phyloP scores from a whole-genome alignment of 2,888 invertebrate genomes.

The Dione juno region DNA sequence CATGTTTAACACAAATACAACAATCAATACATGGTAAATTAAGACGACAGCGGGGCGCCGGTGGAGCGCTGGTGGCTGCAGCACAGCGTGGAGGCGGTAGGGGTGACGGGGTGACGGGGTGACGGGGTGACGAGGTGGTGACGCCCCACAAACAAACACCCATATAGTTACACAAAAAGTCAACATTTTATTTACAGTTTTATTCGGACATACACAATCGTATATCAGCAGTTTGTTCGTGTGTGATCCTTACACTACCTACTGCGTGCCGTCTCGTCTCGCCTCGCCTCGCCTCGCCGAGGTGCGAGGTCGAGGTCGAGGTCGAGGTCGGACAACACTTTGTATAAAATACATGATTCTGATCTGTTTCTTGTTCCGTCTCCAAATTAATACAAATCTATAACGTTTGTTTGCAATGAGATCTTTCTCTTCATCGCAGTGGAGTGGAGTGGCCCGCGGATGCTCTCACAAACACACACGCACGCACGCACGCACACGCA shows the following conservation, averaged over 20 bases:
- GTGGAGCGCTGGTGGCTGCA: not conserved
- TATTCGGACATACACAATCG: conserved; percentile 79
- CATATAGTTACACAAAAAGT: conserved; percentile 65
- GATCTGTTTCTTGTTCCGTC: conserved; percentile 65
- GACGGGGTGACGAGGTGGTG: too few relatives aligned
- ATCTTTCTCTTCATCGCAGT: conserved; percentile 64
- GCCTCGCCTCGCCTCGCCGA: not conserved
- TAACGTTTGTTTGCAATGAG: conserved; percentile 76
- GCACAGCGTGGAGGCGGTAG: not conserved
- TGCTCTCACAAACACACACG: too few relatives aligned
- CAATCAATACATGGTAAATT: conserved; percentile 8
- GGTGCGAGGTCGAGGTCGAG: not conserved
- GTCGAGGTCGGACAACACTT: conserved; percentile 70
- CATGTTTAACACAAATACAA: conserved; percentile 21
- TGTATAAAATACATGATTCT: conserved; percentile 82
- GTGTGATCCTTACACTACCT: conserved; percentile 74
- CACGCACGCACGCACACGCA: conserved; percentile 47
- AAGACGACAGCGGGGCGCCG: not conserved
- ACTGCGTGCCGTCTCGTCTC: not conserved
- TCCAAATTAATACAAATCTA: conserved; percentile 74
- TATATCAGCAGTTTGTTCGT: conserved; percentile 81
- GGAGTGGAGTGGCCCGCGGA: conserved; percentile 52
- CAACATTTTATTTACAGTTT: conserved; percentile 79
- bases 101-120: not conserved
- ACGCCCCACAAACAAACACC: conserved; percentile 19